Percentiles rank a stretch among this genome's conserved stretches.
These are phyloP conservation scores for Amphimedon queenslandica DNA, from an alignment of 37 sponge, comb jelly and placozoan genomes.

Conservation along the genomic window DNA sequence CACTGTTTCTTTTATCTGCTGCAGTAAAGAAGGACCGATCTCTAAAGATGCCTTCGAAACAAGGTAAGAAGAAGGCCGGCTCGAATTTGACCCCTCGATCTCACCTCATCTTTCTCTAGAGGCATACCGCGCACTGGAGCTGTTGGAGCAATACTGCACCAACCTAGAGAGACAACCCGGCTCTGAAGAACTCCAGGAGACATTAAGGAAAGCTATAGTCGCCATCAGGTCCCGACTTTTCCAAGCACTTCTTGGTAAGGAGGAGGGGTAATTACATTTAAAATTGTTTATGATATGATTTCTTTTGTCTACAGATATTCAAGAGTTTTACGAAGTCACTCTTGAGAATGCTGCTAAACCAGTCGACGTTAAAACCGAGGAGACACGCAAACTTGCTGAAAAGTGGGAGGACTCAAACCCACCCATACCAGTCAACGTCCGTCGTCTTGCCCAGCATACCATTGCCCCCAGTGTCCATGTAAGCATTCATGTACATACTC, in stretches of 20 bases:
- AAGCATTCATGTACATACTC: too few species aligned
- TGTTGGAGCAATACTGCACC: constrained; percentile 76
- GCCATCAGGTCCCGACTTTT: constrained; percentile 90
- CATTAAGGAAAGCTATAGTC: constrained; percentile 82
- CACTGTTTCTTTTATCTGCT: neutral
- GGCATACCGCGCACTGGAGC: constrained; percentile 81
- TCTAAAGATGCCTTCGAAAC: neutral
- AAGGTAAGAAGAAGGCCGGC: neutral
- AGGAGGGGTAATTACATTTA: neutral
- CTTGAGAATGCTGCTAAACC: constrained; percentile 60
- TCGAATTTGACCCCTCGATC: too few species aligned
- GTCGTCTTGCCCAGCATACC: constrained; percentile 23
- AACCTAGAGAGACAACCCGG: constrained; percentile 39
- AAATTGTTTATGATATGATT: neutral
- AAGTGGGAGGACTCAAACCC: constrained; percentile 68
- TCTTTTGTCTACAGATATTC: constrained; percentile 65
- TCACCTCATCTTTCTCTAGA: constrained; percentile 33
- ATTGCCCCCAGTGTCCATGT: constrained; percentile 6
- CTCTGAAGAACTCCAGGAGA: constrained; percentile 64
- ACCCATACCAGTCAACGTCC: constrained; percentile 34
- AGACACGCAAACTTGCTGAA: constrained; percentile 53
- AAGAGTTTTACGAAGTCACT: constrained; percentile 78
- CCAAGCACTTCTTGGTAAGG: constrained; percentile 92
- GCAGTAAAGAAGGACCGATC: neutral
- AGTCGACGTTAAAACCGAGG: constrained; percentile 44